phyloP scores from a whole-genome alignment of 2,888 invertebrate genomes.

The Alentia gelatinosa region DNA sequence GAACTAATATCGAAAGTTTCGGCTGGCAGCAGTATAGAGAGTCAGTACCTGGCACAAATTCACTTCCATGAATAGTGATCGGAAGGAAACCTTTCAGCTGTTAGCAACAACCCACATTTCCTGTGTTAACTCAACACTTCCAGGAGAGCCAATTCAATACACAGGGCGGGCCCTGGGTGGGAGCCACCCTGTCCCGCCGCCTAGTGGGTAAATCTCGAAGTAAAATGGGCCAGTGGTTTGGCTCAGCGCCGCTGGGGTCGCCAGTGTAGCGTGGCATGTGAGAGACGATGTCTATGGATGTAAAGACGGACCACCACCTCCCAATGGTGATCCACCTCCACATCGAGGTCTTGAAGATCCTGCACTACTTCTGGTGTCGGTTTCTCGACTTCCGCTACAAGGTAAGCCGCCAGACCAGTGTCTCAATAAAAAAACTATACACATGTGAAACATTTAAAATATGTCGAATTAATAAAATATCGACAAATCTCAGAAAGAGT shows the following conservation, averaged over 20 bases:
- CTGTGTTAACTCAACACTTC: no score
- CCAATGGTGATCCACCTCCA: constrained; percentile 66
- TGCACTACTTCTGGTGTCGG: constrained; percentile 76
- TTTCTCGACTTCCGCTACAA: constrained; percentile 75
- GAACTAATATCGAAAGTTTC: no score
- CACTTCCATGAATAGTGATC: no score
- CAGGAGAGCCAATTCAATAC: no score
- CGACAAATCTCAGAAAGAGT: no score
- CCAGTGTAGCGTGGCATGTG: not conserved
- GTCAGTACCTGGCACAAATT: no score
- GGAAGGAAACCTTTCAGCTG: no score
- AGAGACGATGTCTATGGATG: constrained; percentile 43
- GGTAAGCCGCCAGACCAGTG: constrained; percentile 66
- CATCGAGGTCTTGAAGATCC: constrained; percentile 76
- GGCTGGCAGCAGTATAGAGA: no score
- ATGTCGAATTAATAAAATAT: no score
- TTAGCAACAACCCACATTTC: no score
- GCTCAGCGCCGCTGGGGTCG: not conserved
- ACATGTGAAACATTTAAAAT: not conserved
- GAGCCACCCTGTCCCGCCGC: not conserved
- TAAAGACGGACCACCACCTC: constrained; percentile 2
- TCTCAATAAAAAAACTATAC: not conserved
- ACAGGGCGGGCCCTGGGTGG: not conserved
- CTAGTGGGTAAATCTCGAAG: not conserved
- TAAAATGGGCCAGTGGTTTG: not conserved